A percentile compares a stretch with the other conserved stretches of the same genome.
Evolutionary conservation across 2,113 vertebrate genomes (phyloP).

Genomic region (Oceanites oceanicus): DNA sequence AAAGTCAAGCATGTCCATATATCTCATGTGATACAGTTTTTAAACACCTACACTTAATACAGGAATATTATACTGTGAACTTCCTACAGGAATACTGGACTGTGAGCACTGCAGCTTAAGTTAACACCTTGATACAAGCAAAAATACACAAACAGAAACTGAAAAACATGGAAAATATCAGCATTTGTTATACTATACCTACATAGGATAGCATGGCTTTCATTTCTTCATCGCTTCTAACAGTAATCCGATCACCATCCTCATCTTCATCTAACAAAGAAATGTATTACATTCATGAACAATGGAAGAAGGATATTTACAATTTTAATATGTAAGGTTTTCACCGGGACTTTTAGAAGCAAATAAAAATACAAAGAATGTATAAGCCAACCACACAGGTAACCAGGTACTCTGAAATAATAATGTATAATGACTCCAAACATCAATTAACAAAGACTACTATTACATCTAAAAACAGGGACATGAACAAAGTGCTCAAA

Average conservation of each 20-base stretch:
- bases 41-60: background rate
- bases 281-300: background rate
- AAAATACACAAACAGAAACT: background rate
- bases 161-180: background rate
- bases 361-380: rapidly evolving
- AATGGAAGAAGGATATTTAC: rapidly evolving
- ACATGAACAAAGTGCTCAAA: background rate
- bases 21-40: background rate
- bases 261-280: conserved; percentile 91
- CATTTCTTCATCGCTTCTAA: conserved; percentile 97
- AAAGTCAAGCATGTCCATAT: conserved; percentile 33
- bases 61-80: background rate
- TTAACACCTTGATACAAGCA: background rate
- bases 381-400: background rate
- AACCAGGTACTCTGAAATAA: background rate
- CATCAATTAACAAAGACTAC: background rate
- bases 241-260: conserved; percentile 97
- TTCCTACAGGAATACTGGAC: background rate
- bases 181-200: conserved; percentile 65
- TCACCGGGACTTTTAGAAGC: background rate
- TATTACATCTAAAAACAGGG: background rate
- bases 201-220: conserved; percentile 99
- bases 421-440: rapidly evolving
- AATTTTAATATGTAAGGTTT: background rate
- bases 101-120: background rate